Evolutionary conservation across 2,888 invertebrate genomes (phyloP), one percentile per base, ranked within the genome.

Genomic region (Lithophane leautieri): DNA sequence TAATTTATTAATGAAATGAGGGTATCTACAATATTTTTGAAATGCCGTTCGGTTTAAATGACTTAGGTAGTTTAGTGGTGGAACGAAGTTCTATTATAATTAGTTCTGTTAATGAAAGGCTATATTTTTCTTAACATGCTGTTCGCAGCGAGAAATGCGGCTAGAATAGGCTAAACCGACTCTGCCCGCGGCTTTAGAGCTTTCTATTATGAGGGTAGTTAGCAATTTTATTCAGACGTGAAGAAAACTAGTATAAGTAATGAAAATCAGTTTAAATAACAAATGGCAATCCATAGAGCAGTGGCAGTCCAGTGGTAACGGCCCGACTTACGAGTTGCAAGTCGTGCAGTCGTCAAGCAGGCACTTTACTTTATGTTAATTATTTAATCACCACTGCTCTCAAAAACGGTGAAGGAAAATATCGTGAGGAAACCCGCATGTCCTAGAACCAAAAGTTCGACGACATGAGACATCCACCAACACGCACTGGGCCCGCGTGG

Each of bases 1-100:
- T 71, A 61, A 65, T 84, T 78, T 73, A 62, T 76, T 73, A 70
- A 70, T 60, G 11, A 76, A 84, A 78, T 73, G 40, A 42, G 61
- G 28, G 54, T 73, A 61, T 42, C 16, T 60, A 60, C 65, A 54
- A 67, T 63, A 78, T 67, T 72, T 76, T 69, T 52, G 50, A 22
- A 73, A 77, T 67, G 52, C 25, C 34, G 44, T 73, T 70, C 19
- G 6, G 19, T 69, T 68, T 54, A 68, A 34, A 69, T 58, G 28
- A 61, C 71, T 54, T 50, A 56, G n/a, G n/a, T 52, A 69, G 19
- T 68, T 34, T 14, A 28, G 19, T 58, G n/a, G 28, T 65, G 61
- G 34, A 61, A 58, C 50, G 73, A 25, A 22, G 25, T 65, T 12
- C 34, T 66, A 62, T 34, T 19, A 44, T 47, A 42, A 61, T 66